These are phyloP conservation scores for Morphnarchus princeps DNA, from an alignment of 2,113 vertebrate species.

Conservation along the genomic window DNA sequence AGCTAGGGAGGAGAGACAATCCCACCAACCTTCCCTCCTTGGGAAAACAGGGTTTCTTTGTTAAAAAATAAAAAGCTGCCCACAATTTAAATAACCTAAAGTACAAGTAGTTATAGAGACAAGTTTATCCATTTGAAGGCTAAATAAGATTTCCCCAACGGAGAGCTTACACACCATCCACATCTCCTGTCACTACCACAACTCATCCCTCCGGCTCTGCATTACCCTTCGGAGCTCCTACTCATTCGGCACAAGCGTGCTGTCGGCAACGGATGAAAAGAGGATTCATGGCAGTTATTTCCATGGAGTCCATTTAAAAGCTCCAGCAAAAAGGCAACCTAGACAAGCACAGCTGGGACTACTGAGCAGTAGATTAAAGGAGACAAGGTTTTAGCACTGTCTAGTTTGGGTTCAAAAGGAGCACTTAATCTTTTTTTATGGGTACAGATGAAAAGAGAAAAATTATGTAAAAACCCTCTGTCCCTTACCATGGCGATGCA, in stretches of 20 bases:
- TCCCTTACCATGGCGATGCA: not conserved
- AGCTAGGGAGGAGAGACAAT: not conserved
- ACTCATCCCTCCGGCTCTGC: not conserved
- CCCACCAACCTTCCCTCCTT: not conserved
- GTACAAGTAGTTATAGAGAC: not conserved
- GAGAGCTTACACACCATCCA: not conserved
- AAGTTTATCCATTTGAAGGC: not conserved
- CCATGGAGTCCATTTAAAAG: not conserved
- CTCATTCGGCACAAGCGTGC: fast-evolving
- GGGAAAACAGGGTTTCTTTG: not conserved
- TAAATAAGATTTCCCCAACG: fast-evolving
- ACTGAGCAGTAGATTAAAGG: not conserved
- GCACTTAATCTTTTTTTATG: not conserved
- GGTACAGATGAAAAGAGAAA: not conserved
- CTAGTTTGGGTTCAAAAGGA: not conserved
- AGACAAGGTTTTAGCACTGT: not conserved
- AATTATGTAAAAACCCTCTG: not conserved
- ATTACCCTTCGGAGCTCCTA: not conserved
- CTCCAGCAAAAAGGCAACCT: not conserved
- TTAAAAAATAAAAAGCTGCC: not conserved
- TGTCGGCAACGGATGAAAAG: not conserved
- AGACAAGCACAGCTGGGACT: not conserved
- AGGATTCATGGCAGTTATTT: not conserved
- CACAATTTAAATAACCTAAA: not conserved
- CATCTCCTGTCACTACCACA: not conserved